Evolutionary conservation across 2,888 invertebrate species (phyloP).

Genomic region (Hyalella azteca): DNA sequence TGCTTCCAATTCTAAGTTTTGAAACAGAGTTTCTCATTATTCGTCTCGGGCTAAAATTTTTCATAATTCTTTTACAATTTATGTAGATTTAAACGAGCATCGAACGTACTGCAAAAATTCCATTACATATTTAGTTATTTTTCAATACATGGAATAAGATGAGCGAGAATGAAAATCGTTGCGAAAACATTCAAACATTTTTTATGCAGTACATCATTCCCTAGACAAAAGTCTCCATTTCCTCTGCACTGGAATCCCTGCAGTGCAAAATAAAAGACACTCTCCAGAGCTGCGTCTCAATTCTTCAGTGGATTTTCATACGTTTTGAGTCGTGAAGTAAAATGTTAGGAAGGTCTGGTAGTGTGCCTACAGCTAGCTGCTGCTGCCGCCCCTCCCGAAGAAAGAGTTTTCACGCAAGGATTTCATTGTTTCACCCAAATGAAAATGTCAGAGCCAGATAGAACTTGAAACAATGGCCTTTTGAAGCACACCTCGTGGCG

Average conservation of each 20-base stretch:
- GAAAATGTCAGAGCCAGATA: conserved; percentile 37
- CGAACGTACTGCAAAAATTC: too few relatives aligned
- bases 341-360: conserved; percentile 14
- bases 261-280: not conserved
- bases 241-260: not conserved
- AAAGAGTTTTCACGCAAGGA: conserved; percentile 31
- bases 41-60: too few relatives aligned
- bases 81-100: too few relatives aligned
- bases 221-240: conserved; percentile 16
- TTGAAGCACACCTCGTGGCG: conserved; percentile 25
- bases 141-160: too few relatives aligned
- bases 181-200: not conserved
- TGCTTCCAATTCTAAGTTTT: too few relatives aligned
- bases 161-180: too few relatives aligned
- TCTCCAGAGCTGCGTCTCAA: not conserved
- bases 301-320: conserved; percentile 27
- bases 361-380: not conserved
- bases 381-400: conserved; percentile 7
- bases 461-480: conserved; percentile 36
- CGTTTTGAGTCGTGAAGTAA: conserved; percentile 4
- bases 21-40: too few relatives aligned
- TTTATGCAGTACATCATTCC: not conserved
- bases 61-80: too few relatives aligned
- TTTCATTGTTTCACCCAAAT: conserved; percentile 37
- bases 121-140: too few relatives aligned